Evolutionary conservation across 1,140 invertebrate genomes (phyloP).

Genomic region (Physella acuta): DNA sequence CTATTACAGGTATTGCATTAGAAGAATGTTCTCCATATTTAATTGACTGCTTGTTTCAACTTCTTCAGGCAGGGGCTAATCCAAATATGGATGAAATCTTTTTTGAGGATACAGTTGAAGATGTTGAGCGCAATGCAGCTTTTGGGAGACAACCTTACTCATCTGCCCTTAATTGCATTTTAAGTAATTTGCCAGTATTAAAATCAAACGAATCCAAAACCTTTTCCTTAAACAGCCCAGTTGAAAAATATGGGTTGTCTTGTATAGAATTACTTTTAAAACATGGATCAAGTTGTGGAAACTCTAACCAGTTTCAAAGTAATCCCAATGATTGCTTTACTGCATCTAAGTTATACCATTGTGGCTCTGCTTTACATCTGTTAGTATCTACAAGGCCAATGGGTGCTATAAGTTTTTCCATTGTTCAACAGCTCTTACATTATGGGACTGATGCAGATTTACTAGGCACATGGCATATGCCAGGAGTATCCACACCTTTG

Average conservation of each 20-base stretch:
- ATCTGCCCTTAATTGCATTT: constrained; percentile 44
- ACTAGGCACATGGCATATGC: neutral
- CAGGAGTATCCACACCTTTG: neutral
- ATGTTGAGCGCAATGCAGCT: constrained; percentile 37
- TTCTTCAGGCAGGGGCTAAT: constrained; percentile 46
- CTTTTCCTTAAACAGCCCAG: constrained; percentile 17
- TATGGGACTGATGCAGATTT: constrained; percentile 42
- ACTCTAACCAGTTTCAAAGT: constrained; percentile 28
- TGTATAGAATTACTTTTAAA: constrained; percentile 40
- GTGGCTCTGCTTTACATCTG: constrained; percentile 13
- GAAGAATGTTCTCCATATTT: constrained; percentile 36
- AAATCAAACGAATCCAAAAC: constrained; percentile 3
- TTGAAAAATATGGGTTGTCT: constrained; percentile 36
- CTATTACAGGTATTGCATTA: constrained; percentile 29
- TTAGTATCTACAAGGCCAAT: constrained; percentile 3
- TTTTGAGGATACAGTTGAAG: constrained; percentile 32
- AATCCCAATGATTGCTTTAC: neutral
- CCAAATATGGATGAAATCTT: constrained; percentile 49
- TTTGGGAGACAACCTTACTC: constrained; percentile 44
- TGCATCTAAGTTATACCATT: neutral
- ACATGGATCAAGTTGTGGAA: constrained; percentile 35
- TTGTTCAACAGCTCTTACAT: constrained; percentile 33
- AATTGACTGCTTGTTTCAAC: constrained; percentile 35
- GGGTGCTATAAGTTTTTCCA: neutral
- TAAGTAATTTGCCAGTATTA: constrained; percentile 19